Conservation (phyloP, 2,113 vertebrate genomes). For the Eublepharis macularius region DNA sequence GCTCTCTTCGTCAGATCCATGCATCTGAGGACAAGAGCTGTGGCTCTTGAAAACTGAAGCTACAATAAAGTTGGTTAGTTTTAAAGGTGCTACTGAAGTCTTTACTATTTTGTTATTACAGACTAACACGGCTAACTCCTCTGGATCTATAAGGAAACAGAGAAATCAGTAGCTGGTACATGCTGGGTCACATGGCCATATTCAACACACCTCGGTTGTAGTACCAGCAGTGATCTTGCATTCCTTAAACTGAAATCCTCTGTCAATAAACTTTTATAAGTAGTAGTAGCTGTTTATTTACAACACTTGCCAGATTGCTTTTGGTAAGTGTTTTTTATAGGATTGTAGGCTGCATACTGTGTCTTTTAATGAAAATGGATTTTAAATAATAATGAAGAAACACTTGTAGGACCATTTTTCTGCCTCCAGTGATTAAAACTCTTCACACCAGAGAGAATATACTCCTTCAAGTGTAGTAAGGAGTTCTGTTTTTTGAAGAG, state of each 20-base stretch:
- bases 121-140: no score
- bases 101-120: no score
- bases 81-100: no score
- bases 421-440: constrained; percentile 11
- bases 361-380: background rate
- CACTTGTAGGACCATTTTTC: constrained; percentile 23
- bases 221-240: background rate
- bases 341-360: background rate
- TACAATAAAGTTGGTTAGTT: no score
- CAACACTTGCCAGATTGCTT: background rate
- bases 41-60: no score
- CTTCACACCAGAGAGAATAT: constrained; percentile 22
- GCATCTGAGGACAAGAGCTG: no score
- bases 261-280: background rate
- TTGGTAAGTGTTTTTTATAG: constrained; percentile 18
- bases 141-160: no score
- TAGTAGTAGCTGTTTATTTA: background rate
- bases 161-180: background rate
- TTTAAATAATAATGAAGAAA: constrained; percentile 35
- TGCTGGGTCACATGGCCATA: background rate
- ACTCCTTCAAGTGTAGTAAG: constrained; percentile 19
- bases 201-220: background rate
- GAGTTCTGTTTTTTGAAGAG: background rate
- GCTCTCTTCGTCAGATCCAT: no score
- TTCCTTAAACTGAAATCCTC: background rate